Evolutionary conservation across 92 coral and sea anemone species (phyloP), one percentile per base, ranked within the genome.

Genomic region (Palythoa heliodiscus): DNA sequence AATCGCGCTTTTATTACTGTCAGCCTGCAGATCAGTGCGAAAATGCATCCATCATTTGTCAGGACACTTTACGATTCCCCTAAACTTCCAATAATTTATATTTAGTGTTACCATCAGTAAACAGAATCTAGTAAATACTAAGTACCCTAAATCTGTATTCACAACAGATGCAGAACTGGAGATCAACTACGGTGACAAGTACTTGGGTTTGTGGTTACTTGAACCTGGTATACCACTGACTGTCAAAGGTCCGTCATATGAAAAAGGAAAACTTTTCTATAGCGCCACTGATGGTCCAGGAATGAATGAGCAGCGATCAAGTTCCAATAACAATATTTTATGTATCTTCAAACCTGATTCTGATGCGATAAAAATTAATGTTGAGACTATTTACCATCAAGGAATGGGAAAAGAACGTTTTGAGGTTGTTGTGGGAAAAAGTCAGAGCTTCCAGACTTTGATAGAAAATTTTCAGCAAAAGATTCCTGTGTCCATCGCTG

Each of bases 161-260:
- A 29, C 35, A 29, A 29, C 35, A 64, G 35, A 29, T 29, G 35
- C 35, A 29, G 35, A 29, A 29, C 35, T 29, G 35, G 35, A 29
- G 0, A 29, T 79, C 10, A 2, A 7, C 23, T 79, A 61, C 20
- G 54, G 73, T 11, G 52, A 64, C 19, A 23, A 10, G 69, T 63
- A 19, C 11, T 24, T 79, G 1, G 84, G 84, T 19, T 12, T 4
- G 7, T 79, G 73, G 73, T 68, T 79, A 13, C 39, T 79, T 13
- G 37, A 63, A 24, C 84, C 55, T 4, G 73, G 29, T 8, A 9
- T 12, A 1, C 84, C 84, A 13, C 9, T 79, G 72, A 13, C 9
- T 38, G 58, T 79, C 1, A 73, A 79, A 79, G 84, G 84, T 35
- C 72, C 84, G 19, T 63, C 55, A 2, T 79, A 61, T 20, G 58